Evolutionary conservation across 35 echinoderm and acorn worm species (phyloP), one percentile per base, ranked within the genome.

Genomic region (Apostichopus parvimensis): DNA sequence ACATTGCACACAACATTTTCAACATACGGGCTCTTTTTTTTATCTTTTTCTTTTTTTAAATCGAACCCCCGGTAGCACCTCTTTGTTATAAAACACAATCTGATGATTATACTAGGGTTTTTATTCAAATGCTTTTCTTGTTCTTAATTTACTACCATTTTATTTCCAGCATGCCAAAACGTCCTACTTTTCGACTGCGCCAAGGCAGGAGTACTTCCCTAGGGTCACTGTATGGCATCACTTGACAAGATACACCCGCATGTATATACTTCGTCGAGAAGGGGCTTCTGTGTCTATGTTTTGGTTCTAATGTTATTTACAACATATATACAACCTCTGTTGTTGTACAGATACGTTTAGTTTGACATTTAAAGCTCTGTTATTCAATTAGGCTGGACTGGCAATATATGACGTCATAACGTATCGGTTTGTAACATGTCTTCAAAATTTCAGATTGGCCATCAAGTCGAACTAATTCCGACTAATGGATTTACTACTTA

Each of bases 291-390:
- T 7, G 6, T 75, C 17, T 75, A 61, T 18, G 14, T 20, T 20
- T 75, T 75, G 17, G 71, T 75, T 22, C 58, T 11, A 6, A 6
- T 75, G 71, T 75, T 75, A 75, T 75, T 75, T 75, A 75, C 71
- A 75, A 18, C 71, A 75, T 75, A 18, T 20, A 75, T 75, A 75
- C 71, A 75, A 18, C 71, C 14, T 61, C 0, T 9, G 58, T 61
- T 12, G 12, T 75, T 21, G 71, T 18, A 75, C 71, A 75, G n/a
- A 18, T 7, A 20, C 15, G 71, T 20, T 18, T 75, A 75, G 17
- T n/a, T 75, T 75, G 12, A 75, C 71, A 75, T 75, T 75, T 75
- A 75, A 75, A 7, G 71, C 71, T 75, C 17, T 75, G 71, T n/a
- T 75, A 75, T 75, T 75, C 71, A 75, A 75, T 75, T 18, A 75